These are phyloP conservation scores for Noctua comes DNA, from an alignment of 2,888 invertebrate genomes.

Conservation along the genomic window DNA sequence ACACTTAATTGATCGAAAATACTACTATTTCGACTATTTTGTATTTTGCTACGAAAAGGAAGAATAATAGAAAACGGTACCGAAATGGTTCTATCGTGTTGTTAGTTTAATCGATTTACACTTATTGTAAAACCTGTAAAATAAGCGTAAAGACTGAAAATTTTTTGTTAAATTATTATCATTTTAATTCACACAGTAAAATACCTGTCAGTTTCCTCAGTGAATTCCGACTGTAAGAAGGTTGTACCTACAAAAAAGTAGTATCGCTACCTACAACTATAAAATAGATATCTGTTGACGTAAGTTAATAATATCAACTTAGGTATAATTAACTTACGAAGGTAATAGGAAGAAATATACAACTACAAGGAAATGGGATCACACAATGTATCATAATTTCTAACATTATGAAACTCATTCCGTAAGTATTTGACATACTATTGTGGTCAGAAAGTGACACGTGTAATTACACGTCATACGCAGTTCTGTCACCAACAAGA, in stretches of 20 bases:
- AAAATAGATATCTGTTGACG: not conserved
- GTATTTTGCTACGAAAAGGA: not conserved
- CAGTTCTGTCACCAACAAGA: conserved; percentile 22
- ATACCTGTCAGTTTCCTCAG: not conserved
- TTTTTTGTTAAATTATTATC: not conserved
- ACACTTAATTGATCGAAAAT: not conserved
- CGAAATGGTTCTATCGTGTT: not conserved
- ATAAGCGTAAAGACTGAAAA: not conserved
- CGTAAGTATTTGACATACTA: not conserved
- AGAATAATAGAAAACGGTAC: not conserved
- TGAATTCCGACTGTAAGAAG: not conserved
- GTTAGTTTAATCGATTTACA: not conserved
- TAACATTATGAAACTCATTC: conserved; percentile 1
- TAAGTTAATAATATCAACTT: too few relatives aligned
- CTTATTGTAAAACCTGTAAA: not conserved
- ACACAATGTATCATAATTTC: not conserved
- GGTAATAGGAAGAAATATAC: not conserved
- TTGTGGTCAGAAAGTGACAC: conserved; percentile 21
- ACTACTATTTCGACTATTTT: not conserved
- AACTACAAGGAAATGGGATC: not conserved
- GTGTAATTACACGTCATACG: conserved; percentile 7
- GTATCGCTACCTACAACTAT: not conserved
- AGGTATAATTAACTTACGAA: not conserved
- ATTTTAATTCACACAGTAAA: not conserved
- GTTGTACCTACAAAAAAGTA: not conserved